phyloP scores from a whole-genome alignment of 2,888 invertebrate species.

The Hyppa rectilinea region DNA sequence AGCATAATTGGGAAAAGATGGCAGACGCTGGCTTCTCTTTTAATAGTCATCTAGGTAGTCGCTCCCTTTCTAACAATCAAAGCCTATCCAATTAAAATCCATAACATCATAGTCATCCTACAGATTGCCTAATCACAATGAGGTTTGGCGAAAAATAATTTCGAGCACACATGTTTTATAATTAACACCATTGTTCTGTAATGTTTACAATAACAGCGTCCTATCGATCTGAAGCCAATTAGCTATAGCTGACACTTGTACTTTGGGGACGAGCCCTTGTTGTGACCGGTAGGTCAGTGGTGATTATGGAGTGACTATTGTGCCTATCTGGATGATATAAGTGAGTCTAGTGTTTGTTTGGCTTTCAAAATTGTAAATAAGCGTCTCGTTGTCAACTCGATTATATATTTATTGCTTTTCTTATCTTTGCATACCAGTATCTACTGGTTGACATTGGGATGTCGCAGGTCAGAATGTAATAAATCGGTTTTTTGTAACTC shows the following conservation, averaged over 20 bases:
- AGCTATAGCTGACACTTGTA: slow-evolving; percentile 6
- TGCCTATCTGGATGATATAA: slow-evolving; percentile 15
- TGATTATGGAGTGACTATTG: slow-evolving; percentile 18
- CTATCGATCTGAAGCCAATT: slow-evolving; percentile 39
- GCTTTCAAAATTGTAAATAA: not conserved
- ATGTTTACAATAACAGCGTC: slow-evolving; percentile 68
- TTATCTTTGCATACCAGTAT: slow-evolving; percentile 10
- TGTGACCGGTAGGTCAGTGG: not conserved
- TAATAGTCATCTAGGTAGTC: too few relatives aligned
- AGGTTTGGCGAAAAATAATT: slow-evolving; percentile 64
- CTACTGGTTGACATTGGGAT: not conserved
- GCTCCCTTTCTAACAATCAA: too few relatives aligned
- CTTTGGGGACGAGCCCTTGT: slow-evolving; percentile 27
- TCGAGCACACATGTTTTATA: slow-evolving; percentile 69
- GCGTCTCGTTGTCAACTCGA: not conserved
- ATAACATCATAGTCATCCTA: slow-evolving; percentile 27
- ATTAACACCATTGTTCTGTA: slow-evolving; percentile 72
- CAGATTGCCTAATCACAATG: slow-evolving; percentile 63
- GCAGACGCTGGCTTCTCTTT: too few relatives aligned
- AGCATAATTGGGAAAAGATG: too few relatives aligned
- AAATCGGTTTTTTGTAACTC: not conserved
- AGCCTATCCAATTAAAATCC: not conserved
- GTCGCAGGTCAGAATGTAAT: slow-evolving; percentile 2
- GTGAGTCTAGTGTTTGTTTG: slow-evolving; percentile 29
- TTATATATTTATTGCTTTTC: not conserved